Conservation (phyloP, 2,113 vertebrate species). For the Pterocles burchelli region DNA sequence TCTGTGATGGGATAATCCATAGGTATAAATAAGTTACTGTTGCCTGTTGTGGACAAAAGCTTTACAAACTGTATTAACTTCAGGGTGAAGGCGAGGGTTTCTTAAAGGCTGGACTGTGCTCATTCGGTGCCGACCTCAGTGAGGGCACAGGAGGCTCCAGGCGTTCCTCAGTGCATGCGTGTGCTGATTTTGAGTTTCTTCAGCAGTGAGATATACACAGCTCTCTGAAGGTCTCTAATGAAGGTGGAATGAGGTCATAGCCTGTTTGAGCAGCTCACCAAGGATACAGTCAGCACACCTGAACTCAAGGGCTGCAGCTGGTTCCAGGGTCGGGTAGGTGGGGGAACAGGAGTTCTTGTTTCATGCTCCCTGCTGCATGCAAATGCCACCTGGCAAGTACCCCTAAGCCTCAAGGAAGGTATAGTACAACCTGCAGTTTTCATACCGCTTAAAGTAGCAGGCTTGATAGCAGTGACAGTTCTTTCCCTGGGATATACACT, state of each 20-base stretch:
- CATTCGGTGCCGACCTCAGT: background rate
- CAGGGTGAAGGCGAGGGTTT: background rate
- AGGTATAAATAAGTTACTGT: background rate
- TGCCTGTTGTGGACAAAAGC: background rate
- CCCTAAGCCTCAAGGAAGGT: background rate
- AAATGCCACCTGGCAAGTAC: background rate
- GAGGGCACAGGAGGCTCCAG: background rate
- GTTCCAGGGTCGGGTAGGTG: background rate
- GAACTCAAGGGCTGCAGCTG: background rate
- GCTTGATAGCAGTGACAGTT: background rate
- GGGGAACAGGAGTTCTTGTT: background rate
- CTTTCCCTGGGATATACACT: background rate
- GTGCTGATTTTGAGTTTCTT: background rate
- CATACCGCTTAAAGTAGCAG: background rate
- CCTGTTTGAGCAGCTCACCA: background rate
- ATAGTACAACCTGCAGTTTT: background rate
- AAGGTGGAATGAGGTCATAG: background rate
- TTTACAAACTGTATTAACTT: background rate
- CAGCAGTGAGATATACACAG: background rate
- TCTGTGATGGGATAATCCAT: background rate
- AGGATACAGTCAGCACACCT: background rate
- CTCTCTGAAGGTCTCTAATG: background rate
- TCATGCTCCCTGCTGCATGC: background rate
- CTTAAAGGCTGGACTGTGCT: background rate
- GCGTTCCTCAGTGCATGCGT: rapidly evolving